These are phyloP conservation scores for Trachymyrmex septentrionalis DNA, from an alignment of 1,140 invertebrate species.

Conservation along the genomic window DNA sequence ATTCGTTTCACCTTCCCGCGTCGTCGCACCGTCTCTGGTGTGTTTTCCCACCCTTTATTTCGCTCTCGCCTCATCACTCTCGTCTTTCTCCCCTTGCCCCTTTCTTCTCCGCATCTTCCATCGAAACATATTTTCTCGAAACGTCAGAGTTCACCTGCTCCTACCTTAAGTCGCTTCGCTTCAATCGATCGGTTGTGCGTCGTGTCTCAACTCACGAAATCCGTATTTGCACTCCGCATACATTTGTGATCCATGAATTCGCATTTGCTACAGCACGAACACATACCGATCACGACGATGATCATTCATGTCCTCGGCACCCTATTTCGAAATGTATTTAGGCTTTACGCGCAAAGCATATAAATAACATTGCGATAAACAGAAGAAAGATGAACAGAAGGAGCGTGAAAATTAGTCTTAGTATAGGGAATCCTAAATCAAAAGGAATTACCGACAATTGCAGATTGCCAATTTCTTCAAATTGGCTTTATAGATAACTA, in stretches of 20 bases:
- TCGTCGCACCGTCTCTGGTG: conserved; percentile 10
- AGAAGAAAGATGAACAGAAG: not conserved
- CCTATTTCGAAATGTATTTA: not conserved
- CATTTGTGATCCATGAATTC: conserved; percentile 43
- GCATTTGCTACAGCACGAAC: not conserved
- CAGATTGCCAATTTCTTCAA: too few relatives aligned
- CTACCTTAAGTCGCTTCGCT: conserved; percentile 13
- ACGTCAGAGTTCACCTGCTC: conserved; percentile 51
- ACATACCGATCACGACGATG: not conserved
- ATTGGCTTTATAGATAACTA: too few relatives aligned
- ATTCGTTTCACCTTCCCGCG: conserved; percentile 40
- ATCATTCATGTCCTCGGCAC: conserved; percentile 26
- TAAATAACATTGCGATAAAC: conserved; percentile 30
- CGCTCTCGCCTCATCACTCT: conserved; percentile 18
- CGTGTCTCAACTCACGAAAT: conserved; percentile 39
- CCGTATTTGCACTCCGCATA: conserved; percentile 41
- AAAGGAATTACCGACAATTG: too few relatives aligned
- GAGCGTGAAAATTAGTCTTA: not conserved
- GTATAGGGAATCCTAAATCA: too few relatives aligned
- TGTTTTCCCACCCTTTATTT: conserved; percentile 46
- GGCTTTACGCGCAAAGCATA: not conserved
- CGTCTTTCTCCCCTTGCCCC: too few relatives aligned
- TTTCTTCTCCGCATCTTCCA: not conserved
- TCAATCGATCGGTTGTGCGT: conserved; percentile 40
- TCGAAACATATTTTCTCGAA: conserved; percentile 55